phyloP scores from a whole-genome alignment of 2,797 vertebrate species.

The Spinus olivaceus region DNA sequence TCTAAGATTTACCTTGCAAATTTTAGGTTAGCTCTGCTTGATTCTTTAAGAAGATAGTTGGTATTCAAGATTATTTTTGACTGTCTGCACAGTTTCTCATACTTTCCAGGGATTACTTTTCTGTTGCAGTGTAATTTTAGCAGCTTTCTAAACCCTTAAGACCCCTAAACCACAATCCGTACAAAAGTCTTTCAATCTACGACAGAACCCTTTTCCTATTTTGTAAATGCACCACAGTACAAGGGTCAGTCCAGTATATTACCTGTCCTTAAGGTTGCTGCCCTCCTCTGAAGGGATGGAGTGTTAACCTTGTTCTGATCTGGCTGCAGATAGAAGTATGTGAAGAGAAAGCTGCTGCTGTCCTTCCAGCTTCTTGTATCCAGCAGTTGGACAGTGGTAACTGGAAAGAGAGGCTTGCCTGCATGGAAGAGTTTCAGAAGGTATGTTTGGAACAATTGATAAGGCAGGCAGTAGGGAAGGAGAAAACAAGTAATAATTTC shows the following conservation, averaged over 20 bases:
- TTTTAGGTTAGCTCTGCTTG: background rate
- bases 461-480: background rate
- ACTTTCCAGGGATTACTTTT: background rate
- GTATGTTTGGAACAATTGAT: conserved; percentile 59
- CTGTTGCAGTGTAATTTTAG: background rate
- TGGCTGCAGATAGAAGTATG: conserved; percentile 85
- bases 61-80: background rate
- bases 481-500: background rate
- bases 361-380: conserved; percentile 90
- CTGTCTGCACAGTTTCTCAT: background rate
- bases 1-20: background rate
- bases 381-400: conserved; percentile 91
- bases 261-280: background rate
- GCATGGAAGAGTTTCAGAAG: conserved; percentile 98
- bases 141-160: background rate
- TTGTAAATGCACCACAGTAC: background rate
- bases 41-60: background rate
- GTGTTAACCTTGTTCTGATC: conserved; percentile 6
- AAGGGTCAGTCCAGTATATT: background rate
- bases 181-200: background rate
- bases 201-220: accelerated
- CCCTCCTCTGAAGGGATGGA: accelerated
- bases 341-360: conserved; percentile 89
- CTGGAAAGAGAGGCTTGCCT: conserved; percentile 97
- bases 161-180: background rate